These are phyloP conservation scores for Lagorchestes hirsutus DNA, from an alignment of 2,797 vertebrate genomes.

Conservation along the genomic window DNA sequence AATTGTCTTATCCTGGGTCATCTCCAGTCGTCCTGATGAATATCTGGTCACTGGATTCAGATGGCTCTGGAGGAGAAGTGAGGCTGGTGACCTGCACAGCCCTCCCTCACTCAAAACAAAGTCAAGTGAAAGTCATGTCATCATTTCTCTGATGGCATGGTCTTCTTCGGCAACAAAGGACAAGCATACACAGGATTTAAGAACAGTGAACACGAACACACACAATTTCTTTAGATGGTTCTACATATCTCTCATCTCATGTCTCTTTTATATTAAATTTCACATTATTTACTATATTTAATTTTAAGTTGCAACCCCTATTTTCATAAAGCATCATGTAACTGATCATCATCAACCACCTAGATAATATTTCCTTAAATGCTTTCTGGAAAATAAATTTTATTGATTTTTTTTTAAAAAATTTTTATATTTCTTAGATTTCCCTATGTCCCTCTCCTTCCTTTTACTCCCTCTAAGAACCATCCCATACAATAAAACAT, in stretches of 20 bases:
- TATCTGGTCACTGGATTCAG: too few relatives aligned
- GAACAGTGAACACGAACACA: too few relatives aligned
- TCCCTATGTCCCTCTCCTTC: not conserved
- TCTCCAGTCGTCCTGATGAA: too few relatives aligned
- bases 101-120: too few relatives aligned
- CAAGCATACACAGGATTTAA: too few relatives aligned
- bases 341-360: not conserved
- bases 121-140: too few relatives aligned
- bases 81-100: too few relatives aligned
- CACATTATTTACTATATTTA: not conserved
- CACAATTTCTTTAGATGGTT: not conserved
- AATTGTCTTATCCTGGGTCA: too few relatives aligned
- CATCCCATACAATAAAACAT: not conserved
- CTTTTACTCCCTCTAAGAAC: not conserved
- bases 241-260: not conserved
- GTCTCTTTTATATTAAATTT: not conserved
- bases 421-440: not conserved
- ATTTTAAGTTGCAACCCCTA: conserved; percentile 16
- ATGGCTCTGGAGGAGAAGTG: too few relatives aligned
- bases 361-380: not conserved
- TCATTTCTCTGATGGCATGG: too few relatives aligned
- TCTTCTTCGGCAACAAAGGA: too few relatives aligned
- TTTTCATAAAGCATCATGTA: not conserved
- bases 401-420: not conserved
- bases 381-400: not conserved